Base-by-base conservation (phyloP, 2,888 invertebrate genomes). In the Tenthredo livida region DNA sequence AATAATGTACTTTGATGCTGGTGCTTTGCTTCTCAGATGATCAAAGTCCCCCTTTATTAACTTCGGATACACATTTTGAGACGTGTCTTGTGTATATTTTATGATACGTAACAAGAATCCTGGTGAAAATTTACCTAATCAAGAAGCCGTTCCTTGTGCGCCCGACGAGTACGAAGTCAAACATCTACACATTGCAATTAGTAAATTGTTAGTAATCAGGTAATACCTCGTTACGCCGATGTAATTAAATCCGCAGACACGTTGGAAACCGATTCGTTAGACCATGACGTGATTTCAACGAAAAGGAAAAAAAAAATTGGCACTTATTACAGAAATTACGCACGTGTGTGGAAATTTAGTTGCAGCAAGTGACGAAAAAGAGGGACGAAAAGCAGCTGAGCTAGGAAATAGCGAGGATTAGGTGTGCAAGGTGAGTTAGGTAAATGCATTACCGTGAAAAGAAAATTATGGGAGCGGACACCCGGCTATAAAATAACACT, bases 401-500 rank as follows among this genome's bases (percentile, higher is more conserved):
- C n/a, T 40, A 15, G n/a, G n/a, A 67, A 67, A 12, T 17, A n/a
- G 17, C 15, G 40, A n/a, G 61, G 80, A 61, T 61, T 80, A 80
- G 80, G 29, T 40, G 17, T 12, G 33, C 21, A 80, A 61, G 83
- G 50, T 61, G 80, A n/a, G 47, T 40, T 37, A 37, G 58, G 67
- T 83, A 86, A 84, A 86, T 85, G 87, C 86, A 88, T 88, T 88
- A 86, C 33, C 85, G 84, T 85, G 77, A 85, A 85, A 88, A 87
- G 87, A 88, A 89, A 91, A 91, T 91, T 91, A 91, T 90, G 89
- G 89, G 86, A 91, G 88, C 89, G 90, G 90, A 90, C 87, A 88
- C 87, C 88, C 87, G 88, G 89, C 90, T 90, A 91, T 92, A 92
- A 92, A 92, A 92, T 92, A 92, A 92, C 91, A 92, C 91, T 92